Conservation (phyloP, 37 sponge, comb jelly and placozoan species). For the Geodia barretti region DNA sequence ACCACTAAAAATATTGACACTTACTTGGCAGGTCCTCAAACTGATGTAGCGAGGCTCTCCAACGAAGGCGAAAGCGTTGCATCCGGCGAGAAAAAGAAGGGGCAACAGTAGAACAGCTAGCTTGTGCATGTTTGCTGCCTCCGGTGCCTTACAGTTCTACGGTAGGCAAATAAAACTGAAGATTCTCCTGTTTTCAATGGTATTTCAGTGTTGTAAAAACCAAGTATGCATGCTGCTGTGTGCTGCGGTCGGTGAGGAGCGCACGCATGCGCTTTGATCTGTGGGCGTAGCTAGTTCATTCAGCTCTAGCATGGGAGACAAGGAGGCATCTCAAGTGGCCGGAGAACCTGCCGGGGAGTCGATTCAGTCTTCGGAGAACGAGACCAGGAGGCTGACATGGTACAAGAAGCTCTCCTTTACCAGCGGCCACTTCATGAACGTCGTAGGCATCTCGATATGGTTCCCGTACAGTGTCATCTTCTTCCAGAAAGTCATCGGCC, state of each 20-base stretch:
- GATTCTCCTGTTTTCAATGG: too few species aligned
- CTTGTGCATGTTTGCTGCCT: background rate
- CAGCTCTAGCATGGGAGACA: too few species aligned
- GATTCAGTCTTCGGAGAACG: too few species aligned
- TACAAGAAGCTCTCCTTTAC: constrained; percentile 52
- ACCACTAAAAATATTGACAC: background rate
- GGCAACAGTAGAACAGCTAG: background rate
- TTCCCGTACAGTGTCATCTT: constrained; percentile 85
- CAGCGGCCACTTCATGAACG: constrained; percentile 87
- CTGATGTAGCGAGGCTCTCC: background rate
- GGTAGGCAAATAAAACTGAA: background rate
- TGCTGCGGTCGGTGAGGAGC: too few species aligned
- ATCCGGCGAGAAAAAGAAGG: background rate
- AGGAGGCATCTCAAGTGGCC: too few species aligned
- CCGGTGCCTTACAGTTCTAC: too few species aligned
- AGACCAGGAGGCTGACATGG: background rate
- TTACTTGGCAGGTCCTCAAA: background rate
- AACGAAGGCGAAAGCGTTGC: background rate
- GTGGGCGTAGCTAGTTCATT: too few species aligned
- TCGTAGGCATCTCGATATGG: constrained; percentile 91
- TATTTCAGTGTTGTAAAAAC: too few species aligned
- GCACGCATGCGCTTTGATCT: too few species aligned
- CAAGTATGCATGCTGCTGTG: too few species aligned
- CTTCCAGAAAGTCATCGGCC: constrained; percentile 66
- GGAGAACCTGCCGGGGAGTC: too few species aligned